A percentile compares a stretch with the other conserved stretches of the same genome.
Conservation (phyloP, 2,888 invertebrate species). For the Hartigia nigra region DNA sequence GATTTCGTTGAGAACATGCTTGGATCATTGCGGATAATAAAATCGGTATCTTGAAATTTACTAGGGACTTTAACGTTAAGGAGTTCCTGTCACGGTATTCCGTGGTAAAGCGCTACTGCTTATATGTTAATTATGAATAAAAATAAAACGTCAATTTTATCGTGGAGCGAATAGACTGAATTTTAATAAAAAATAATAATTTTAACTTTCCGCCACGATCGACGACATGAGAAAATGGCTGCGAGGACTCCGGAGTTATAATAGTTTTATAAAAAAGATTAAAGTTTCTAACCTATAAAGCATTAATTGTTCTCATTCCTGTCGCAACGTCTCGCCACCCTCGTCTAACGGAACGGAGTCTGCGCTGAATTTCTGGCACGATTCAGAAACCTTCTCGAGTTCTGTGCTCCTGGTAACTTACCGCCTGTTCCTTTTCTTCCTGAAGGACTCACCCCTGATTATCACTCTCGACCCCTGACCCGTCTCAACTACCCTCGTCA, state of each 20-base stretch:
- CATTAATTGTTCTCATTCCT: not conserved
- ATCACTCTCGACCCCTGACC: not conserved
- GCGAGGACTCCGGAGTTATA: not conserved
- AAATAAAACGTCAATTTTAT: not conserved
- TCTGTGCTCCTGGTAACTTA: constrained; percentile 53
- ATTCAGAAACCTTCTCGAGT: constrained; percentile 37
- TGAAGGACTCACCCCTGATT: not conserved
- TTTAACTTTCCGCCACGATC: no score
- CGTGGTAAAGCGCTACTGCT: not conserved
- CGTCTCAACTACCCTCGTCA: not conserved
- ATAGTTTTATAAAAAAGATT: not conserved
- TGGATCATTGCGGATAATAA: not conserved
- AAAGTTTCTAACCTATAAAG: not conserved
- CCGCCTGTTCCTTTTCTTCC: constrained; percentile 58
- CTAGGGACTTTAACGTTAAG: not conserved
- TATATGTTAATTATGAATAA: not conserved
- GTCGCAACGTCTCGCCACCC: not conserved
- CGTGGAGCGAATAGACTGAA: not conserved
- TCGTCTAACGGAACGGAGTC: constrained; percentile 31
- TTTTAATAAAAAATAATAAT: not conserved
- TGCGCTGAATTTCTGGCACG: constrained; percentile 45
- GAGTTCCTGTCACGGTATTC: not conserved
- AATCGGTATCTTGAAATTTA: not conserved
- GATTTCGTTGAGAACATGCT: not conserved
- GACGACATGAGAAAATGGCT: not conserved